Conservation (phyloP, 2,113 vertebrate species). For the Uropsilus gracilis region DNA sequence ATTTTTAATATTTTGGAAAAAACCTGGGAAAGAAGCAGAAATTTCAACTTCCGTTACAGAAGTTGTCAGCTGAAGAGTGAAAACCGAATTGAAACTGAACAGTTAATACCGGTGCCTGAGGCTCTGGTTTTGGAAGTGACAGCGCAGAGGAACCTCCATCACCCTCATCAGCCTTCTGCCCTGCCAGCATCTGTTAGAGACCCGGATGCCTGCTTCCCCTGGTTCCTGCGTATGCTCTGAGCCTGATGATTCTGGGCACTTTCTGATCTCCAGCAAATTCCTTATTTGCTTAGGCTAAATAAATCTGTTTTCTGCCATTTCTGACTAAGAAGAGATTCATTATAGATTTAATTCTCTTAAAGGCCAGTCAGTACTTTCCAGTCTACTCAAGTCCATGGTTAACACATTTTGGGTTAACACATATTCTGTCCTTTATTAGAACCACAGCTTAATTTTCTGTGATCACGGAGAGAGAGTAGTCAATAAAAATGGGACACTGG, state of each 20-base stretch:
- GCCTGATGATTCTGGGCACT: not conserved
- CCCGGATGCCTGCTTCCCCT: not conserved
- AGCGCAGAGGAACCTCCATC: too few species aligned
- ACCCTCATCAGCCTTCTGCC: not conserved
- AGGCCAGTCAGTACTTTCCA: not conserved
- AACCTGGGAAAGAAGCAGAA: not conserved
- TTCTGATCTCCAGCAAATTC: not conserved
- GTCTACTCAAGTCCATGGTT: not conserved
- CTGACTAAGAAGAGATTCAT: not conserved
- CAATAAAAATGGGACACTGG: not conserved
- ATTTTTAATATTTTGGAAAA: not conserved
- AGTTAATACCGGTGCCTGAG: not conserved
- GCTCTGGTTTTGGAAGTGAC: not conserved
- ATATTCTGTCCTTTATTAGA: not conserved
- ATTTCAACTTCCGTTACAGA: not conserved
- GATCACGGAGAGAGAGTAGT: not conserved
- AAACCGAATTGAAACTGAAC: not conserved
- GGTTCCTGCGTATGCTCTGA: not conserved
- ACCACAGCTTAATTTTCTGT: not conserved
- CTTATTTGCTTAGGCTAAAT: not conserved
- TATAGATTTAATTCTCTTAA: not conserved
- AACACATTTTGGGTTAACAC: not conserved
- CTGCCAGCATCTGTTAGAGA: not conserved
- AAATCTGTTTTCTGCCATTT: slow-evolving; percentile 4
- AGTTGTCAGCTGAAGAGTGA: not conserved